These are phyloP conservation scores for Caenorhabditis briggsae DNA, from an alignment of 1,140 invertebrate species.

Conservation along the genomic window DNA sequence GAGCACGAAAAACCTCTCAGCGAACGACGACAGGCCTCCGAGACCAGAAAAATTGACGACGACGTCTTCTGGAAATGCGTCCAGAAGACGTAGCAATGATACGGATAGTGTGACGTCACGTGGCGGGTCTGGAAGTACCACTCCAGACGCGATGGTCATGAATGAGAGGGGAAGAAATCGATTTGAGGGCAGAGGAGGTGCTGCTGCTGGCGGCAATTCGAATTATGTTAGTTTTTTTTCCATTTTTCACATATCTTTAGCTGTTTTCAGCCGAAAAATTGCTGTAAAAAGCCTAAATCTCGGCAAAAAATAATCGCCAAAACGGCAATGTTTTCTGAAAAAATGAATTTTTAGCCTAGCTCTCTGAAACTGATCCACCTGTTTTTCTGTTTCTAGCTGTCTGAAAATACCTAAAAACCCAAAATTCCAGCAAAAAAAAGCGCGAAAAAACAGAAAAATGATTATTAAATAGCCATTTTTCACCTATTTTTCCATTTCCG, in stretches of 20 bases:
- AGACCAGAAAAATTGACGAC: conserved; percentile 39
- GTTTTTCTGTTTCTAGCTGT: no score
- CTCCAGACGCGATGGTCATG: conserved; percentile 5
- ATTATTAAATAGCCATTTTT: no score
- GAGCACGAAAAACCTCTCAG: neutral
- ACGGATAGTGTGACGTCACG: conserved; percentile 38
- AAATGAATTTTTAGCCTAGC: no score
- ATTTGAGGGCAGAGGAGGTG: neutral
- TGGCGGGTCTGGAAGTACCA: conserved; percentile 18
- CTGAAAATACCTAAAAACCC: no score
- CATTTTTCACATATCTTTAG: no score
- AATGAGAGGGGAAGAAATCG: conserved; percentile 16
- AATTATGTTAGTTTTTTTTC: conserved; percentile 37
- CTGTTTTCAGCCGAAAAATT: no score
- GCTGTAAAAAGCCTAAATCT: neutral
- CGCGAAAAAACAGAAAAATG: no score
- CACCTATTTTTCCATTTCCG: no score
- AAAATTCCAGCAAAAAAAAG: no score
- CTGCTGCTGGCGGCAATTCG: neutral
- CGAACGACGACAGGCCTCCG: conserved; percentile 20
- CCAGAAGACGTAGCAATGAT: conserved; percentile 11
- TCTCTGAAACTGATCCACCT: no score
- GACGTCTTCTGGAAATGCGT: neutral
- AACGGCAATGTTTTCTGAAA: no score
- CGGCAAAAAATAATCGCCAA: no score